Percentiles rank a stretch among this genome's conserved stretches.
Evolutionary conservation across 2,888 invertebrate genomes (phyloP).

Genomic region (Limnephilus marmoratus): DNA sequence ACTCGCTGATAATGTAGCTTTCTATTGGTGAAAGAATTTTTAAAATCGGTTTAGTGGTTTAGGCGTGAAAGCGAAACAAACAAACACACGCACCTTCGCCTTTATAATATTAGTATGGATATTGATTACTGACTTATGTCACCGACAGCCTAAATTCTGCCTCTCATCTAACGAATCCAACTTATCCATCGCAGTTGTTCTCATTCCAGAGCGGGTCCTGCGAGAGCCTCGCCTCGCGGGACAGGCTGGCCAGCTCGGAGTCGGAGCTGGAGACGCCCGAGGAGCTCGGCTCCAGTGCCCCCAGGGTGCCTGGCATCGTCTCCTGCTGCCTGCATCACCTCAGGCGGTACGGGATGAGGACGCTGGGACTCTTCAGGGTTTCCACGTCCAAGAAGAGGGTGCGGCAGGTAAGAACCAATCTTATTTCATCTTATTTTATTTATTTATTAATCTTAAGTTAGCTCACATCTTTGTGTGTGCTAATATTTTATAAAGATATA

Average conservation of each 20-base stretch:
- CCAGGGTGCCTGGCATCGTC: slow-evolving; percentile 87
- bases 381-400: slow-evolving; percentile 95
- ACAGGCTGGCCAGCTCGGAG: slow-evolving; percentile 77
- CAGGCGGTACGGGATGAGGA: slow-evolving; percentile 87
- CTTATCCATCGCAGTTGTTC: slow-evolving; percentile 30
- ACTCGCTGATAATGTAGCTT: too few relatives aligned
- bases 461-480: too few relatives aligned
- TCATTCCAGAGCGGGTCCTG: slow-evolving; percentile 86
- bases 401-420: slow-evolving; percentile 83
- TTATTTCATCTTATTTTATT: slow-evolving; percentile 5
- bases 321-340: slow-evolving; percentile 89
- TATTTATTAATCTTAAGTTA: too few relatives aligned
- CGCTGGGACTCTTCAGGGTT: slow-evolving; percentile 93
- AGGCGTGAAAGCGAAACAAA: too few relatives aligned
- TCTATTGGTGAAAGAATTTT: too few relatives aligned
- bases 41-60: too few relatives aligned
- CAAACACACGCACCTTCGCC: too few relatives aligned
- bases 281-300: slow-evolving; percentile 74
- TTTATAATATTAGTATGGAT: too few relatives aligned
- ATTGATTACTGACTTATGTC: too few relatives aligned
- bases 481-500: too few relatives aligned
- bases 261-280: slow-evolving; percentile 78
- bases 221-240: slow-evolving; percentile 81
- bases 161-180: not conserved
- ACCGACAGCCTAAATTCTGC: too few relatives aligned